phyloP scores from a whole-genome alignment of 2,888 invertebrate species.

The Rapana venosa region DNA sequence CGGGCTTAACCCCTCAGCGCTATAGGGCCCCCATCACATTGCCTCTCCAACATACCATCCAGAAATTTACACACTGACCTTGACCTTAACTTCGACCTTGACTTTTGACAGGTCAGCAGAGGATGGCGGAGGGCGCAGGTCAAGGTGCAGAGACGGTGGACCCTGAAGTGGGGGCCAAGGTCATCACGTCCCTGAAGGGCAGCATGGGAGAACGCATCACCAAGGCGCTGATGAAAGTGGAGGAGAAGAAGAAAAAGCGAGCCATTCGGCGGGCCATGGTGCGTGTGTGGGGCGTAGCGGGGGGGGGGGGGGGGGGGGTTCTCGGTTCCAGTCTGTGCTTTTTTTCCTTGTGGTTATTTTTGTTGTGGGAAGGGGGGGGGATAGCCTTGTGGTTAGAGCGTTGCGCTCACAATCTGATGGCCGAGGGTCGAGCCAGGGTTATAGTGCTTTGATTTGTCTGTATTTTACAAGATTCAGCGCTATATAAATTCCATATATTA shows the following conservation, averaged over 20 bases:
- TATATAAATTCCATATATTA: no score
- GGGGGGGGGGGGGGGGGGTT: background rate
- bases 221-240: slow-evolving; percentile 76
- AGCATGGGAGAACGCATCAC: slow-evolving; percentile 77
- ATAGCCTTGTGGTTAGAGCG: no score
- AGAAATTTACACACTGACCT: no score
- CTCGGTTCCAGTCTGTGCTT: background rate
- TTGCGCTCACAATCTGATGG: no score
- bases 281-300: slow-evolving; percentile 24
- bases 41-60: no score
- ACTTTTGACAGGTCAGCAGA: slow-evolving; percentile 58
- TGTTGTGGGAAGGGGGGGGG: no score
- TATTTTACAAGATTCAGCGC: no score
- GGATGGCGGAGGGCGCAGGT: slow-evolving; percentile 56
- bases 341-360: background rate
- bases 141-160: slow-evolving; percentile 58
- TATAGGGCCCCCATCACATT: no score
- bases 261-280: slow-evolving; percentile 74
- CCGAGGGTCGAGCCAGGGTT: no score
- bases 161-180: slow-evolving; percentile 62
- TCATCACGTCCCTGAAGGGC: slow-evolving; percentile 74
- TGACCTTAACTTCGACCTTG: background rate
- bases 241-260: slow-evolving; percentile 77
- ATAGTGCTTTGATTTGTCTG: no score
- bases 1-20: no score